These are phyloP conservation scores for Hormiphora californensis DNA, from an alignment of 37 sponge, comb jelly and placozoan species.

Conservation along the genomic window DNA sequence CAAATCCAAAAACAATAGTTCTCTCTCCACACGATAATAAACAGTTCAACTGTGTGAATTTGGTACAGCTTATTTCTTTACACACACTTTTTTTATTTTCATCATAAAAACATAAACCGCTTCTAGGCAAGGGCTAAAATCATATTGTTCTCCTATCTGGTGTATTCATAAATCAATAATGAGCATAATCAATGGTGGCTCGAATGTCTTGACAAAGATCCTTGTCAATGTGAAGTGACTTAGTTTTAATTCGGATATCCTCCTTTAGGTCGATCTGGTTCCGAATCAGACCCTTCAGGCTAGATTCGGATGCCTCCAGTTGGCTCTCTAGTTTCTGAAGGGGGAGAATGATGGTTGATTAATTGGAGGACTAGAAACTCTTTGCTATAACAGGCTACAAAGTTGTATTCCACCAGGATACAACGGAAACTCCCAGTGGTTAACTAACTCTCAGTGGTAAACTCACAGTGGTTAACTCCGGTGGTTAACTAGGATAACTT, in stretches of 20 bases:
- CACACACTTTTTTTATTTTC: too few relatives aligned
- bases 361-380: background rate
- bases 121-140: too few relatives aligned
- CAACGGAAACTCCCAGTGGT: too few relatives aligned
- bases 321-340: slow-evolving; percentile 59
- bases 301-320: slow-evolving; percentile 62
- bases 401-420: background rate
- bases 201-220: slow-evolving; percentile 64
- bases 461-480: background rate
- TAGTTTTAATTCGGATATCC: slow-evolving; percentile 80
- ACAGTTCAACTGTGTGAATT: too few relatives aligned
- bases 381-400: background rate
- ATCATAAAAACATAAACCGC: too few relatives aligned
- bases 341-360: background rate
- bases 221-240: slow-evolving; percentile 75
- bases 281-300: slow-evolving; percentile 71
- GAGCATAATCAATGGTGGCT: slow-evolving; percentile 37
- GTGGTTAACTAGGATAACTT: background rate
- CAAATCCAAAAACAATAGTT: too few relatives aligned
- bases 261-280: slow-evolving; percentile 80
- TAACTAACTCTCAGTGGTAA: too few relatives aligned
- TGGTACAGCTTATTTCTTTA: too few relatives aligned
- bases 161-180: slow-evolving; percentile 54
- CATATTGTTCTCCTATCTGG: too few relatives aligned
- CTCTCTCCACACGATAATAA: too few relatives aligned